Conservation (phyloP, 2,888 invertebrate species). For the Ctena decussata region DNA sequence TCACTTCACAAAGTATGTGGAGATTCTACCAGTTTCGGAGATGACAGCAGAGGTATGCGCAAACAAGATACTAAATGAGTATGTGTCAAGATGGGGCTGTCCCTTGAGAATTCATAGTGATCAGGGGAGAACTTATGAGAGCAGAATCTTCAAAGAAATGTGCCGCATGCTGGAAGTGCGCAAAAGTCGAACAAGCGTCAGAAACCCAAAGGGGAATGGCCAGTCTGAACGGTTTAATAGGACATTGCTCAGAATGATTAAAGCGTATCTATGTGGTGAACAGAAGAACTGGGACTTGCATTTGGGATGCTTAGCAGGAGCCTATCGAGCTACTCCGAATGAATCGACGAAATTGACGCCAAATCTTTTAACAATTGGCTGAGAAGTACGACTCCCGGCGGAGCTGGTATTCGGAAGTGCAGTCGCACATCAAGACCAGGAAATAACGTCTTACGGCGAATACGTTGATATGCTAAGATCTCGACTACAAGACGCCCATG, state of each 20-base stretch:
- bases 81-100: slow-evolving; percentile 24
- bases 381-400: not conserved
- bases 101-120: slow-evolving; percentile 8
- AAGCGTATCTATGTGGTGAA: slow-evolving; percentile 17
- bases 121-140: slow-evolving; percentile 22
- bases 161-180: slow-evolving; percentile 5
- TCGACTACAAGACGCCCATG: not conserved
- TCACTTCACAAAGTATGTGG: slow-evolving; percentile 37
- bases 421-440: not conserved
- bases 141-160: slow-evolving; percentile 12
- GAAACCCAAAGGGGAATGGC: slow-evolving; percentile 21
- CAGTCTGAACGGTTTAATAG: slow-evolving; percentile 23
- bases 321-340: slow-evolving; percentile 17
- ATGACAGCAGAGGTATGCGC: slow-evolving; percentile 37
- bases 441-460: not conserved
- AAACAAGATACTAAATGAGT: slow-evolving; percentile 15
- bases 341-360: slow-evolving; percentile 20
- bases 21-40: slow-evolving; percentile 18
- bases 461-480: not conserved
- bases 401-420: not conserved
- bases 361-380: slow-evolving; percentile 11
- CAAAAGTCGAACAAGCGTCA: slow-evolving; percentile 24
- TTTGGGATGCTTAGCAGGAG: slow-evolving; percentile 26
- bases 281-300: slow-evolving; percentile 33
- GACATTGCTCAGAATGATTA: slow-evolving; percentile 20